Evolutionary conservation across 2,888 invertebrate species (phyloP).

Genomic region (Ennomos fuscantarius): DNA sequence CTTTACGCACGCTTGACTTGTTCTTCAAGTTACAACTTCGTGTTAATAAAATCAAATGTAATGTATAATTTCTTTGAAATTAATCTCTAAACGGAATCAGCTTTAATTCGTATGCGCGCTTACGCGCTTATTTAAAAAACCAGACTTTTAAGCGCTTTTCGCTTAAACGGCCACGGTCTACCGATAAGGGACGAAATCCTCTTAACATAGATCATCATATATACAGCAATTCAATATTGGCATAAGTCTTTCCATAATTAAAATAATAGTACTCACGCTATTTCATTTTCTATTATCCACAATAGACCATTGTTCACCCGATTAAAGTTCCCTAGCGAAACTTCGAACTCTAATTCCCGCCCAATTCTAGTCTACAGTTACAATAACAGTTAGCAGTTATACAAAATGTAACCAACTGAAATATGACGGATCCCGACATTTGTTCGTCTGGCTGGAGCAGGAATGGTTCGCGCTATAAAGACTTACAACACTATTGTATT

Average conservation of each 20-base stretch:
- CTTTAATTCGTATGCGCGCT: no score
- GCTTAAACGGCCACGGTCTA: no score
- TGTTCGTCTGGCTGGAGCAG: conserved; percentile 21
- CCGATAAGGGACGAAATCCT: no score
- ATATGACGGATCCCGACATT: conserved; percentile 26
- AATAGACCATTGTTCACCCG: conserved; percentile 16
- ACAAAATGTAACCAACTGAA: conserved; percentile 23
- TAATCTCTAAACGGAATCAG: no score
- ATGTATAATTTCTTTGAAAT: no score
- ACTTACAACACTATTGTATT: conserved; percentile 1
- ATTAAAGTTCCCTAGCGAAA: conserved; percentile 17
- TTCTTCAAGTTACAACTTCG: no score
- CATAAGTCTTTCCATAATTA: not conserved
- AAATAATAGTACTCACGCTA: not conserved
- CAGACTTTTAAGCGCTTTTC: no score
- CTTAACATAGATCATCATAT: no score
- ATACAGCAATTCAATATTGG: not conserved
- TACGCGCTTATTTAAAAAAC: no score
- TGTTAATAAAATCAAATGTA: no score
- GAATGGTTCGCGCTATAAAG: conserved; percentile 27
- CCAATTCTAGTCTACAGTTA: conserved; percentile 12
- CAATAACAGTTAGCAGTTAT: conserved; percentile 17
- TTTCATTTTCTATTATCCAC: not conserved
- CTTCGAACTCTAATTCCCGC: conserved; percentile 7
- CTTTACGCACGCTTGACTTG: no score